Evolutionary conservation across 2,888 invertebrate genomes (phyloP).

Genomic region (Napeogenes inachia): DNA sequence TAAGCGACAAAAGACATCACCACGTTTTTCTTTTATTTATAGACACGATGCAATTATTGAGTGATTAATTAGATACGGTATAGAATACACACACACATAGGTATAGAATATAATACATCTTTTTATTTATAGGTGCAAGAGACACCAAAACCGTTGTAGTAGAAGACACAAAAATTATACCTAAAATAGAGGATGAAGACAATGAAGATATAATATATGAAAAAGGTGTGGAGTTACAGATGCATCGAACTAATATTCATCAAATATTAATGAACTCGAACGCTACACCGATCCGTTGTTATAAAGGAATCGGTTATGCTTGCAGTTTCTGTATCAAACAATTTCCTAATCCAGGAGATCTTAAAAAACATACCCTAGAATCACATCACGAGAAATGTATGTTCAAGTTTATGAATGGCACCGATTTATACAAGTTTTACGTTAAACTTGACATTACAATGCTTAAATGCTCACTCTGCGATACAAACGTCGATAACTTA

Average conservation of each 20-base stretch:
- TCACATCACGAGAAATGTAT: conserved; percentile 38
- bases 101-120: conserved; percentile 28
- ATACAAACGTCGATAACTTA: conserved; percentile 28
- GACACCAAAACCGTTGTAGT: conserved; percentile 24
- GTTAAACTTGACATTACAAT: conserved; percentile 53
- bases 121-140: conserved; percentile 38
- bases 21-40: too few relatives aligned
- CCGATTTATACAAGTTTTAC: conserved; percentile 34
- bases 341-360: conserved; percentile 39
- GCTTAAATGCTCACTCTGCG: conserved; percentile 39
- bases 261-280: conserved; percentile 48
- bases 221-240: conserved; percentile 36
- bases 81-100: too few relatives aligned
- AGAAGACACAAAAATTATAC: conserved; percentile 17
- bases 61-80: too few relatives aligned
- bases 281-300: conserved; percentile 51
- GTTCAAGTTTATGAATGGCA: conserved; percentile 38
- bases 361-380: conserved; percentile 47
- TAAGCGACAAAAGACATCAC: too few relatives aligned
- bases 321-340: conserved; percentile 48
- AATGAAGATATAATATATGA: conserved; percentile 20
- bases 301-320: conserved; percentile 43
- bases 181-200: conserved; percentile 14
- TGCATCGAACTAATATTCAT: conserved; percentile 45
- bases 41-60: too few relatives aligned